Conservation (phyloP, 2,888 invertebrate species). For the Nebria brevicollis region DNA sequence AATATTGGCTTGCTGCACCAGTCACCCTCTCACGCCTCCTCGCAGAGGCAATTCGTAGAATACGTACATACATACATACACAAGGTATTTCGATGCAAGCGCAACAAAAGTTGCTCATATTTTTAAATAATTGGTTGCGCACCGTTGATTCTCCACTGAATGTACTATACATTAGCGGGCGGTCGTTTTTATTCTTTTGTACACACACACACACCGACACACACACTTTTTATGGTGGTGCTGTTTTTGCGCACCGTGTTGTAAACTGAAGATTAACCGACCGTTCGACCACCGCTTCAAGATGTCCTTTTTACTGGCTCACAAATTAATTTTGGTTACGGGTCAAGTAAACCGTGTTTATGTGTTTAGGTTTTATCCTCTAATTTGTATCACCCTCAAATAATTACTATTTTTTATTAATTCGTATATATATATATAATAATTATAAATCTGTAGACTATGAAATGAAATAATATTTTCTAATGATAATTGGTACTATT, state of each 20-base stretch:
- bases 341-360: conserved; percentile 11
- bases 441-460: too few species aligned
- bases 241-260: conserved; percentile 38
- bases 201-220: neutral
- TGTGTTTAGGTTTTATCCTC: neutral
- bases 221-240: conserved; percentile 35
- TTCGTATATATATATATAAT: too few species aligned
- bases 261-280: conserved; percentile 46
- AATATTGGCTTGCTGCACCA: conserved; percentile 10
- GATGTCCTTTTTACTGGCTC: conserved; percentile 9
- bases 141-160: conserved; percentile 1
- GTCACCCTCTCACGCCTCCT: too few species aligned
- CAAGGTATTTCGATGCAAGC: neutral
- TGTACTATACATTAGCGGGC: conserved; percentile 14
- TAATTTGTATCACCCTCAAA: neutral
- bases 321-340: conserved; percentile 16
- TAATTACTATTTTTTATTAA: neutral
- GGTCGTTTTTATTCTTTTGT: conserved; percentile 16
- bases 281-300: conserved; percentile 16
- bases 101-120: conserved; percentile 6
- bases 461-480: too few species aligned
- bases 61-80: neutral
- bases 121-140: conserved; percentile 19
- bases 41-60: neutral
- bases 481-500: too few species aligned